phyloP scores from a whole-genome alignment of 2,797 vertebrate genomes.

The Anniella stebbinsi region DNA sequence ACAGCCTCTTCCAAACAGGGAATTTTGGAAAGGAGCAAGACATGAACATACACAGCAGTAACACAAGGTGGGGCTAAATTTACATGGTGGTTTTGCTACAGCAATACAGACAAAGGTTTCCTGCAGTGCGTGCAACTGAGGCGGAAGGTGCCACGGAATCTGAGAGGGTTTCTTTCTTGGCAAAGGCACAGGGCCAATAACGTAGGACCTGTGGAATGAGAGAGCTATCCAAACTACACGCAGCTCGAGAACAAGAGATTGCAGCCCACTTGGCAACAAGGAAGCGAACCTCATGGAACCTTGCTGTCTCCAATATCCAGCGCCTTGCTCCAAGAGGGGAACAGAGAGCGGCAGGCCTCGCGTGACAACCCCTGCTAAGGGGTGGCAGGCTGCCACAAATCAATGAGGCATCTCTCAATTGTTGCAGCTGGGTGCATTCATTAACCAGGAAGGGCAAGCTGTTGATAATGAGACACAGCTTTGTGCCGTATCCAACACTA shows the following conservation, averaged over 20 bases:
- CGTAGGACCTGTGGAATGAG: not conserved
- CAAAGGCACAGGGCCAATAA: not conserved
- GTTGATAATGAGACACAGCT: not conserved
- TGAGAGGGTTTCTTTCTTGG: not conserved
- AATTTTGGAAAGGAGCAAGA: not conserved
- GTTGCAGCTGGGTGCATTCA: not conserved
- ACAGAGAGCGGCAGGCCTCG: not conserved
- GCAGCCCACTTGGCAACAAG: not conserved
- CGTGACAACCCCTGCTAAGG: not conserved
- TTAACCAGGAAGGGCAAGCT: not conserved
- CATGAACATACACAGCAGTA: not conserved
- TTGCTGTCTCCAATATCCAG: not conserved
- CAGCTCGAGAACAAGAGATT: not conserved
- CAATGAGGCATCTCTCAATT: not conserved
- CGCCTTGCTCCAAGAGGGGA: not conserved
- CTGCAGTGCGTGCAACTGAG: not conserved
- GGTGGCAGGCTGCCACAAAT: not conserved
- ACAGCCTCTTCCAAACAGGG: not conserved
- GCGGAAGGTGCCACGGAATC: not conserved
- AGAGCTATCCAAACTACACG: not conserved
- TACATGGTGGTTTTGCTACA: not conserved
- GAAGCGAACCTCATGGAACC: not conserved
- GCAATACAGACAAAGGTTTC: not conserved
- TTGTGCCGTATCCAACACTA: not conserved
- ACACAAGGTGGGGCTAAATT: conserved; percentile 18